Evolutionary conservation across 1,140 invertebrate genomes (phyloP).

Genomic region (Leptinotarsa texana): DNA sequence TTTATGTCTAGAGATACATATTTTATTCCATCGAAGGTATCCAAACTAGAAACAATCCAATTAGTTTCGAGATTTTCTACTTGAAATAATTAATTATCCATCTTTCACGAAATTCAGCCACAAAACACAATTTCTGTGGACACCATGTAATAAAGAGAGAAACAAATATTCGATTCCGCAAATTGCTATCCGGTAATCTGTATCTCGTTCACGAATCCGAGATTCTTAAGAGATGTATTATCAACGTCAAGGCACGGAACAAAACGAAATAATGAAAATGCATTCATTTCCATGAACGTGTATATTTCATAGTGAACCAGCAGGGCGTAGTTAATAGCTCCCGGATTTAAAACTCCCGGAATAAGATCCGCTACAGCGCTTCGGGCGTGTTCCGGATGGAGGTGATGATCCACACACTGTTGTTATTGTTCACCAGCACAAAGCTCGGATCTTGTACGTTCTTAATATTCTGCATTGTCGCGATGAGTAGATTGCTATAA

Average conservation of each 20-base stretch:
- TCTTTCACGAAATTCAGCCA: no score
- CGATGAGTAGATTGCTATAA: conserved; percentile 32
- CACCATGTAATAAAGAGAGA: background rate
- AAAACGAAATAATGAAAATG: conserved; percentile 48
- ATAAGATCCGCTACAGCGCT: conserved; percentile 32
- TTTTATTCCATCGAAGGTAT: no score
- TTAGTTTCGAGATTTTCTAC: no score
- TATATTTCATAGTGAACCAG: conserved; percentile 35
- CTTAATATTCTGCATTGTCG: conserved; percentile 32
- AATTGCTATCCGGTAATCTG: background rate
- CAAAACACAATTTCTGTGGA: no score
- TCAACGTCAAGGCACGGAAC: conserved; percentile 26
- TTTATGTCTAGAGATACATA: no score
- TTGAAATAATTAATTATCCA: no score
- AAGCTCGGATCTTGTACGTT: conserved; percentile 24
- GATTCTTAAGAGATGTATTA: conserved; percentile 27
- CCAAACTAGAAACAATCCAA: no score
- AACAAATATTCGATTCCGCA: background rate
- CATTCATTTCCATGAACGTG: conserved; percentile 44
- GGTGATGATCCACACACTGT: conserved; percentile 41
- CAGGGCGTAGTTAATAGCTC: conserved; percentile 31
- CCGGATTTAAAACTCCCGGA: conserved; percentile 29
- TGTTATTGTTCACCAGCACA: conserved; percentile 30
- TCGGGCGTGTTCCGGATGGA: conserved; percentile 28
- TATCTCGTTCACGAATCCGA: background rate